phyloP scores from a whole-genome alignment of 2,113 vertebrate species.

The Hippoglossus stenolepis region DNA sequence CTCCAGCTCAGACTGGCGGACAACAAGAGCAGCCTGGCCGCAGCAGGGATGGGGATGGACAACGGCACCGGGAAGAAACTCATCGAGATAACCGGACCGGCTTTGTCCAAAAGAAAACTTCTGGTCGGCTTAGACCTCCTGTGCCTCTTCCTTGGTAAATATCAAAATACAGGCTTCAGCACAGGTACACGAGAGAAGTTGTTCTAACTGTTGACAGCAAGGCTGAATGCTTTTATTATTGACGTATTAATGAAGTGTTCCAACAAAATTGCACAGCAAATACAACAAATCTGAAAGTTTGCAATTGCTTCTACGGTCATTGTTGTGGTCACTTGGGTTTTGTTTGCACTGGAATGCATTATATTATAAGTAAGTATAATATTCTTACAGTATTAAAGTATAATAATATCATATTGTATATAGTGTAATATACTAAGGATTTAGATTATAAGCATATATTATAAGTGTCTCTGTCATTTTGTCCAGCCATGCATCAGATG shows the following conservation, averaged over 20 bases:
- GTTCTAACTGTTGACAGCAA: not conserved
- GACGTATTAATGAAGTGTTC: no score
- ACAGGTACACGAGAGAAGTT: not conserved
- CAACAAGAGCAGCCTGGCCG: slow-evolving; percentile 28
- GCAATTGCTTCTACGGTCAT: not conserved
- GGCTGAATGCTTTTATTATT: no score
- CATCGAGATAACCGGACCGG: slow-evolving; percentile 43
- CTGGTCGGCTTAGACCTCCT: slow-evolving; percentile 74
- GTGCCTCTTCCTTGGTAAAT: slow-evolving; percentile 75
- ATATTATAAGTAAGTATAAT: not conserved
- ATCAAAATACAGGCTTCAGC: not conserved
- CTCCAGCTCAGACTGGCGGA: slow-evolving; percentile 65
- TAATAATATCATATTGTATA: not conserved
- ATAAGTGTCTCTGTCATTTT: no score
- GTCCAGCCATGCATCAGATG: no score
- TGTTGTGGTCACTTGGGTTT: not conserved
- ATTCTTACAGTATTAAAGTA: not conserved
- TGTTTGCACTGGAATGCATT: not conserved
- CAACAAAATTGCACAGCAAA: no score
- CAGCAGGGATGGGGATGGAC: slow-evolving; percentile 58
- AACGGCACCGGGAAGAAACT: slow-evolving; percentile 51
- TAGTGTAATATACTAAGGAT: not conserved
- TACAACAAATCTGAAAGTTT: no score
- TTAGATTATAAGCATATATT: not conserved
- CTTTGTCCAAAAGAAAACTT: slow-evolving; percentile 70